phyloP scores from a whole-genome alignment of 2,888 invertebrate genomes.

The Amblyteles armatorius region DNA sequence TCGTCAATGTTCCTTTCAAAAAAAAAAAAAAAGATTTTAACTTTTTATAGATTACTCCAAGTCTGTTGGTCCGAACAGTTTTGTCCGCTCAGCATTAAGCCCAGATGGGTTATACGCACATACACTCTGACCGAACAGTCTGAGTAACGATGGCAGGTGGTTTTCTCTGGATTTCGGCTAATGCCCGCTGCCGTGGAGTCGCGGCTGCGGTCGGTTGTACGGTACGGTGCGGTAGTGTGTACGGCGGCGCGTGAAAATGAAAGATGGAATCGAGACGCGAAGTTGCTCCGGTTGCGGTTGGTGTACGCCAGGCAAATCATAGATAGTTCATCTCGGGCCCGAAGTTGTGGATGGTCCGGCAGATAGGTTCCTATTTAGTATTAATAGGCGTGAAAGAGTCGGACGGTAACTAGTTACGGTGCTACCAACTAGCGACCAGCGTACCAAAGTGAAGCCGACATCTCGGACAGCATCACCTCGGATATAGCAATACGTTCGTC shows the following conservation, averaged over 20 bases:
- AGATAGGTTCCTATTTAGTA: conserved; percentile 49
- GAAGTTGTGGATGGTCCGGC: conserved; percentile 23
- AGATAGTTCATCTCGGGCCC: conserved; percentile 50
- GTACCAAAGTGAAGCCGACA: not conserved
- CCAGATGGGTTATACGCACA: not conserved
- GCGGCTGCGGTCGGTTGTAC: not conserved
- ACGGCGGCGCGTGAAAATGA: conserved; percentile 18
- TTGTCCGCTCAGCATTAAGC: not conserved
- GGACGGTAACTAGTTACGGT: conserved; percentile 36
- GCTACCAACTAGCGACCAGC: conserved; percentile 41
- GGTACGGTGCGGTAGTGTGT: not conserved
- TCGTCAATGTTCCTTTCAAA: not conserved
- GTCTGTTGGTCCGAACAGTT: not conserved
- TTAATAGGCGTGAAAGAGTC: conserved; percentile 55
- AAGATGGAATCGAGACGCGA: conserved; percentile 46
- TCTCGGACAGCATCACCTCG: not conserved
- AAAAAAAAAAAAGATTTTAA: not conserved
- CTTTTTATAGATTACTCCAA: not conserved
- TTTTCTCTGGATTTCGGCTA: not conserved
- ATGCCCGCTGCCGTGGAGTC: not conserved
- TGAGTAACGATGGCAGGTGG: not conserved
- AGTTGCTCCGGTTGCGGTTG: conserved; percentile 17
- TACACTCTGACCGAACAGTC: not conserved
- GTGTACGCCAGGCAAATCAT: conserved; percentile 8
- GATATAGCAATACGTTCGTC: conserved; percentile 1